Base-by-base conservation (phyloP, 92 coral and sea anemone genomes). In the Ricordea florida region DNA sequence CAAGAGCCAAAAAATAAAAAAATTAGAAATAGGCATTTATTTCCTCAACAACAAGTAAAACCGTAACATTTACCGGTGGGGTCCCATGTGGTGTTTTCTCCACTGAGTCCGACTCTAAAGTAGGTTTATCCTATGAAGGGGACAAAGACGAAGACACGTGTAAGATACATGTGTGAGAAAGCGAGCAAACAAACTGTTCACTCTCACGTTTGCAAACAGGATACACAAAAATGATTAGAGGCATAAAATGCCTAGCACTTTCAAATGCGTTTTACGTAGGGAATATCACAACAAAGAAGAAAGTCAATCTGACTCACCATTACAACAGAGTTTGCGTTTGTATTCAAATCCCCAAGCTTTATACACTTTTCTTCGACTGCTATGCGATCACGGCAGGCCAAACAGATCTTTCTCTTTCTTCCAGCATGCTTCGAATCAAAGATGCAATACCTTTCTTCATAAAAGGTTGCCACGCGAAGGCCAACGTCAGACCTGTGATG, bases 371-470 rank as follows among this genome's bases (percentile, higher is more conserved):
- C 80, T 59, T 73, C 70, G 41, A 73, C 57, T 27, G 41, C 57
- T 26, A 73, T 58, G 45, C 59, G 65, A 25, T 49, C 69, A 36
- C 70, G 80, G 42, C 71, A 73, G 26, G 71, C 80, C 20, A 73
- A 37, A 30, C 70, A 73, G 47, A 73, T 73, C 42, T 73, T 73
- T 42, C 80, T 42, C 64, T 73, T 58, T 47, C 80, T 57, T 38
- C 60, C 60, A 9, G 25, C 57, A 46, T 73, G 80, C 46, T 62
- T 62, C 15, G 42, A 52, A 42, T 57, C 80, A 30, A 38, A 18
- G 37, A 33, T 20, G 48, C 80, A 73, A 62, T 73, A 73, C 16
- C 16, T 46, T 46, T 50, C 64, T 24, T 68, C 63, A 7, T 25
- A 31, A 50, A 46, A 49, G 57, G 56, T 68, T 27, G 61, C 62